phyloP scores from a whole-genome alignment of 2,888 invertebrate genomes.

The Metacarcinus magister region DNA sequence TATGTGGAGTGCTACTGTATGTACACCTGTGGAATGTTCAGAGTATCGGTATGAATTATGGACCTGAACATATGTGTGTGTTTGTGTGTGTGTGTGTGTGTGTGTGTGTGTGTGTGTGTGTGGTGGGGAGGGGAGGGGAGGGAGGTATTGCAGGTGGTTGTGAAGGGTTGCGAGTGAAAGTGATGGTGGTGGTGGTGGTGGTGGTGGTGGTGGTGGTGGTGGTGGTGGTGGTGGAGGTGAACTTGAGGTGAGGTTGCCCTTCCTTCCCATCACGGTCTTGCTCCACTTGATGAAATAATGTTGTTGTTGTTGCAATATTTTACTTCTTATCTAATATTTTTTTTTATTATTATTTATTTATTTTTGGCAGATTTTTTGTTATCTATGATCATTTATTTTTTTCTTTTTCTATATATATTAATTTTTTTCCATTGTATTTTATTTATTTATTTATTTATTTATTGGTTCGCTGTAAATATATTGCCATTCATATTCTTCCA shows the following conservation, averaged over 20 bases:
- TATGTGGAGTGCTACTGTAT: no score
- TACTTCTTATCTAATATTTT: not conserved
- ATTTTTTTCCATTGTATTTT: no score
- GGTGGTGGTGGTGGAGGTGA: slow-evolving; percentile 9
- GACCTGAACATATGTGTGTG: not conserved
- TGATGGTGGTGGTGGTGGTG: not conserved
- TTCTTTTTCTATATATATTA: no score
- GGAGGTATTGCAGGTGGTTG: not conserved
- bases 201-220: not conserved
- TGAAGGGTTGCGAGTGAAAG: not conserved
- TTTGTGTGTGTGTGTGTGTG: no score
- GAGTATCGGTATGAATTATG: not conserved
- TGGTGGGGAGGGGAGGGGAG: not conserved
- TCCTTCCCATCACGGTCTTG: not conserved
- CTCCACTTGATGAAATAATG: not conserved
- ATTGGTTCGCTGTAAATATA: no score
- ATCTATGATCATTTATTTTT: no score
- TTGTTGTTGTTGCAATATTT: not conserved
- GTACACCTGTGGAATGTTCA: not conserved
- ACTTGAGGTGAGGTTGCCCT: not conserved
- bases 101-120: not conserved
- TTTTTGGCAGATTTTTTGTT: not conserved
- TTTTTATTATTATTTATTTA: not conserved
- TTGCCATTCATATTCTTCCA: no score
- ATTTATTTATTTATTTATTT: not conserved